Evolutionary conservation across 2,797 vertebrate species (phyloP), one percentile per base, ranked within the genome.

Genomic region (Micromesistius poutassou): DNA sequence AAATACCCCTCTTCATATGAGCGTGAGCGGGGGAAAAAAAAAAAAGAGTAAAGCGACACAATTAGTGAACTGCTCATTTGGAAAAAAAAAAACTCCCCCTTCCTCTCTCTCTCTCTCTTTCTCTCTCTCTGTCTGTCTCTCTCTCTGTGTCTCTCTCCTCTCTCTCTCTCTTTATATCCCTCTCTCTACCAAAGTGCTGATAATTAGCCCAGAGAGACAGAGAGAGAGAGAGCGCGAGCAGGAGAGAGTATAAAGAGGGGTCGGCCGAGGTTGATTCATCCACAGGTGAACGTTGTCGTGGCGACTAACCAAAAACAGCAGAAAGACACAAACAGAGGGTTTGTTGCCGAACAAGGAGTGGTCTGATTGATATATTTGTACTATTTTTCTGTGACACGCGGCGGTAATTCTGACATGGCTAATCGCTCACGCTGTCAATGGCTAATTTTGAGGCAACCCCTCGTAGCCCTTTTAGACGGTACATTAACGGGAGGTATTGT

Each of bases 401-500:
- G 16, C 22, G 50, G 50, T 55, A 55, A 55, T 55, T n/a, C 50
- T 22, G 50, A 55, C 50, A 19, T 55, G 50, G 71, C 84, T 84
- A 84, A 89, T 92, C 82, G 84, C 77, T 91, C 87, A 79, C 78
- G 86, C 85, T 85, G 88, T 86, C 88, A 79, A 13, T 78, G 79
- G 84, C 82, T 88, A 87, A 89, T 90, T 91, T 84, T 79, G 75
- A 71, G 31, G 75, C 83, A 88, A 89, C 85, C 88, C 80, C 35
- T 70, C 50, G 6, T n/a, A 85, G 77, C 81, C 82, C 78, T 81
- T 87, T 84, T 81, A 78, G 79, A 78, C 76, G 50, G 85, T 82
- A 88, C 88, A 91, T 91, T 87, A 90, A 81, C 81, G 12, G 36
- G 81, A 89, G 82, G 82, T 83, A 83, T 84, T 87, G 87, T 75